phyloP scores from a whole-genome alignment of 2,797 vertebrate genomes.

The Trichosurus vulpecula region DNA sequence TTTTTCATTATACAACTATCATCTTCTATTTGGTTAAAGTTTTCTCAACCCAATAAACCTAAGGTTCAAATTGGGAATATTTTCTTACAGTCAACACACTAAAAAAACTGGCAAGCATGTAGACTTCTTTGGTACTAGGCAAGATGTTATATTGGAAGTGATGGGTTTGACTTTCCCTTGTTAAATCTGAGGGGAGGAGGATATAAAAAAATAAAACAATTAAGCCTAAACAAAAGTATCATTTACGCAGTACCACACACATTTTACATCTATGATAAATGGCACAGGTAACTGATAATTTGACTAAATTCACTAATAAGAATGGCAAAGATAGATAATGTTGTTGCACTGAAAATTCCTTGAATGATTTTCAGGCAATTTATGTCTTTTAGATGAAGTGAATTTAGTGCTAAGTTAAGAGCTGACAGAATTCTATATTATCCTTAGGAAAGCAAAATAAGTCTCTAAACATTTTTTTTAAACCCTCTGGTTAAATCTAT shows the following conservation, averaged over 20 bases:
- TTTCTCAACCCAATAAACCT: neutral
- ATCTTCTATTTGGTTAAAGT: neutral
- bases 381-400: neutral
- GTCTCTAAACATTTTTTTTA: neutral
- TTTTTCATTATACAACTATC: neutral
- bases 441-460: constrained; percentile 16
- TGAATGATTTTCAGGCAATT: neutral
- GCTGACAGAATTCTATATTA: neutral
- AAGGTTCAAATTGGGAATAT: constrained; percentile 1
- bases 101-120: neutral
- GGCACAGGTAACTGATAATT: neutral
- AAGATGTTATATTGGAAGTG: neutral
- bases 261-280: neutral
- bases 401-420: constrained; percentile 24
- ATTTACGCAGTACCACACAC: neutral
- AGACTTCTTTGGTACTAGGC: neutral
- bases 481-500: neutral
- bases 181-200: neutral
- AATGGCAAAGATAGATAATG: neutral
- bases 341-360: neutral
- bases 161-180: neutral
- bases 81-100: neutral
- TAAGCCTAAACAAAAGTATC: neutral
- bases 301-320: neutral
- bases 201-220: neutral